Percentiles rank a stretch among this genome's conserved stretches.
Conservation (phyloP, 2,113 vertebrate genomes). For the Grallaria varia region DNA sequence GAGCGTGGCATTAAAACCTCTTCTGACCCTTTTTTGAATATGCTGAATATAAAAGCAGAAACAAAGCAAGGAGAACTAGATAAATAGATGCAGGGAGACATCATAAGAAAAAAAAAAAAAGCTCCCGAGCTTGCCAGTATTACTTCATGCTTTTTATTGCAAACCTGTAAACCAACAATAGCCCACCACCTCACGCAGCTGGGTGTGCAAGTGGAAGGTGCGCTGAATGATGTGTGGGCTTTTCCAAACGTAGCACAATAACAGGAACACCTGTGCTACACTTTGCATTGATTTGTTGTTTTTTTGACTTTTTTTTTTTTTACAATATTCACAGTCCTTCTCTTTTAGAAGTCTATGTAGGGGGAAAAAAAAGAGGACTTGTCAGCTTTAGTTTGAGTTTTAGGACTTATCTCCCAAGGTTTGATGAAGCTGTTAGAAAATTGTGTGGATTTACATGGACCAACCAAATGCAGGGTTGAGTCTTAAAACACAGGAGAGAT, state of each 20-base stretch:
- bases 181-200: slow-evolving; percentile 14
- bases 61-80: slow-evolving; percentile 13
- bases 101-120: background rate
- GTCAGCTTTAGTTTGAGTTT: background rate
- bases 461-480: background rate
- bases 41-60: slow-evolving; percentile 45
- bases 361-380: background rate
- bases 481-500: background rate
- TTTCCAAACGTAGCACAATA: slow-evolving; percentile 31
- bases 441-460: background rate
- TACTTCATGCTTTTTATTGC: slow-evolving; percentile 46
- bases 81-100: slow-evolving; percentile 53
- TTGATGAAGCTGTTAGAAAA: background rate
- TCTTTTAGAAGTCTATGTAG: background rate
- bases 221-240: slow-evolving; percentile 33
- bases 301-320: background rate
- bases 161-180: slow-evolving; percentile 58
- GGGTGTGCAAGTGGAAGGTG: slow-evolving; percentile 36
- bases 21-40: slow-evolving; percentile 63
- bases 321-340: background rate
- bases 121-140: slow-evolving; percentile 45
- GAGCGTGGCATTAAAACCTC: slow-evolving; percentile 34
- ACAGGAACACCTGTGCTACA: slow-evolving; percentile 44
- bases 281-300: background rate
- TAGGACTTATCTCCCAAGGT: background rate